A percentile compares a stretch with the other conserved stretches of the same genome.
phyloP scores from a whole-genome alignment of 2,797 vertebrate species.

The Thaleichthys pacificus region DNA sequence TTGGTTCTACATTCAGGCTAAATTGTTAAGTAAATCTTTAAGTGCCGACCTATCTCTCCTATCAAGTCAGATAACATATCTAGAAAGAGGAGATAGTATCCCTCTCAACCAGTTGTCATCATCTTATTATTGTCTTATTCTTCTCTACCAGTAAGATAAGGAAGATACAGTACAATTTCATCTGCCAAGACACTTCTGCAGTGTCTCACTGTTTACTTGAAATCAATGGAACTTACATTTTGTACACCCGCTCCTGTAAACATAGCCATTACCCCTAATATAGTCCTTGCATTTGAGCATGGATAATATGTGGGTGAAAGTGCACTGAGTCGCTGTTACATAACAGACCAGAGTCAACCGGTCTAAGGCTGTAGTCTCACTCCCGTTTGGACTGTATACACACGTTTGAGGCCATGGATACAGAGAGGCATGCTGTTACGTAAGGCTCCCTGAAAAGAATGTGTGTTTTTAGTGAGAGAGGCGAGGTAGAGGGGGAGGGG shows the following conservation, averaged over 20 bases:
- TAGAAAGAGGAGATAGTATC: neutral
- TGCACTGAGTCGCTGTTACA: neutral
- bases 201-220: no score
- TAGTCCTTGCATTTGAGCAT: neutral
- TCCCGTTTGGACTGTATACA: neutral
- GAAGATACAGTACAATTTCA: no score
- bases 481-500: slow-evolving; percentile 19
- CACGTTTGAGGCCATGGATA: slow-evolving; percentile 48
- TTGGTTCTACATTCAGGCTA: neutral
- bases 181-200: no score
- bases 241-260: no score
- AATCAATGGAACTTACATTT: no score
- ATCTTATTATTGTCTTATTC: neutral
- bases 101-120: neutral
- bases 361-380: neutral
- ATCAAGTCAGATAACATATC: neutral
- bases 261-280: neutral
- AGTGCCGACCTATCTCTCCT: neutral
- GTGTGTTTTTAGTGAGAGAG: slow-evolving; percentile 50
- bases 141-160: neutral
- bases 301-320: slow-evolving; percentile 1
- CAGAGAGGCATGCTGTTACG: slow-evolving; percentile 61
- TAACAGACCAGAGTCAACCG: neutral
- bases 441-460: slow-evolving; percentile 45
- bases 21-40: neutral